Conservation (phyloP, 2,888 invertebrate species). For the Pristionchus entomophagus region DNA sequence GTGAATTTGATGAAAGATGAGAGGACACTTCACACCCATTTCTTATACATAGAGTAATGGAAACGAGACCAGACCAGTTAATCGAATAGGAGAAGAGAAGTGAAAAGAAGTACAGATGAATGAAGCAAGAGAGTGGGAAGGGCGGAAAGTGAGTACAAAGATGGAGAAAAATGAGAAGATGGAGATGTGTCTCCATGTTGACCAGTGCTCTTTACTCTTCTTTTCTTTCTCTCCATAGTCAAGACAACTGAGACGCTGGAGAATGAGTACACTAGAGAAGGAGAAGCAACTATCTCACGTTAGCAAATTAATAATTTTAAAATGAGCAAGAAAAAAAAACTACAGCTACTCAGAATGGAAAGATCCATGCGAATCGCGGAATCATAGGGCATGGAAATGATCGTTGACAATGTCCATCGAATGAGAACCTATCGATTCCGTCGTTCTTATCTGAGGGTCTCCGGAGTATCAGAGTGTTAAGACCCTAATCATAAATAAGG, state of each 20-base stretch:
- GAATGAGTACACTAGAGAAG: background rate
- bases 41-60: conserved; percentile 15
- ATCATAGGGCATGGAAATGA: background rate
- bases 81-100: conserved; percentile 17
- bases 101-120: background rate
- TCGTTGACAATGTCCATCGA: background rate
- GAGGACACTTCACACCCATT: background rate
- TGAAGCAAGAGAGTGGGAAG: background rate
- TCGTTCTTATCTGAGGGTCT: background rate
- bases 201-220: conserved; percentile 12
- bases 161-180: background rate
- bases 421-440: background rate
- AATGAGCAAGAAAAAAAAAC: no score
- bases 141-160: background rate
- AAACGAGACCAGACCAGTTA: conserved; percentile 15
- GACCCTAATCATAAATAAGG: conserved; percentile 19
- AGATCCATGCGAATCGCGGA: background rate
- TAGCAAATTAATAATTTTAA: background rate
- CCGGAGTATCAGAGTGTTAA: background rate
- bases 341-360: background rate
- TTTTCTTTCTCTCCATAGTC: background rate
- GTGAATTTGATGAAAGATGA: conserved; percentile 38
- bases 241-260: conserved; percentile 6
- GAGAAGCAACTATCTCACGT: background rate
- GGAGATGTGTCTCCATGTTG: conserved; percentile 27